phyloP scores from a whole-genome alignment of 2,113 vertebrate species.

The Silurus glanis region DNA sequence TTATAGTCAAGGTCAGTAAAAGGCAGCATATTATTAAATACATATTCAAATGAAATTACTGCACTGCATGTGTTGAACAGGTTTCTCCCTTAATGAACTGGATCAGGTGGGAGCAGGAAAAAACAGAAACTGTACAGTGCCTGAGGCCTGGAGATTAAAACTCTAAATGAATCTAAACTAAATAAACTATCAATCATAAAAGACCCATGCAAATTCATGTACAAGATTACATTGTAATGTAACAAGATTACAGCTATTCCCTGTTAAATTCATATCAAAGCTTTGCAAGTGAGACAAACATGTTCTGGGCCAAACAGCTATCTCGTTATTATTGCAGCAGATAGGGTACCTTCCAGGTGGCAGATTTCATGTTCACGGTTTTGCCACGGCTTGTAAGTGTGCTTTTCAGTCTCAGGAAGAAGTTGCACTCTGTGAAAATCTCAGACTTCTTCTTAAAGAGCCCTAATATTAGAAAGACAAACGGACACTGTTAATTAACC shows the following conservation, averaged over 20 bases:
- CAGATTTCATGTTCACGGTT: slow-evolving; percentile 84
- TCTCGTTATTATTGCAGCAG: background rate
- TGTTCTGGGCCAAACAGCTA: background rate
- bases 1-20: background rate
- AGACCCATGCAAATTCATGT: background rate
- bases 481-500: background rate
- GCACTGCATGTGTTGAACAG: background rate
- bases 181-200: background rate
- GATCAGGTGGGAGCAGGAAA: background rate
- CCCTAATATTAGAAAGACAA: slow-evolving; percentile 57
- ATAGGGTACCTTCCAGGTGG: slow-evolving; percentile 79
- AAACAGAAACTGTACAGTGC: background rate
- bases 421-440: slow-evolving; percentile 63
- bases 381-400: slow-evolving; percentile 81
- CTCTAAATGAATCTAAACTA: background rate
- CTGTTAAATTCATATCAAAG: background rate
- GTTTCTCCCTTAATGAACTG: background rate
- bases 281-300: background rate
- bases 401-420: slow-evolving; percentile 84
- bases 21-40: background rate
- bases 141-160: background rate
- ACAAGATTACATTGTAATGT: background rate
- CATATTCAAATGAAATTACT: background rate
- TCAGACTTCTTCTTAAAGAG: slow-evolving; percentile 67
- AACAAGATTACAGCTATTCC: too few relatives aligned